Evolutionary conservation across 2,113 vertebrate genomes (phyloP), one percentile per base, ranked within the genome.

Genomic region (Serilophus lunatus): DNA sequence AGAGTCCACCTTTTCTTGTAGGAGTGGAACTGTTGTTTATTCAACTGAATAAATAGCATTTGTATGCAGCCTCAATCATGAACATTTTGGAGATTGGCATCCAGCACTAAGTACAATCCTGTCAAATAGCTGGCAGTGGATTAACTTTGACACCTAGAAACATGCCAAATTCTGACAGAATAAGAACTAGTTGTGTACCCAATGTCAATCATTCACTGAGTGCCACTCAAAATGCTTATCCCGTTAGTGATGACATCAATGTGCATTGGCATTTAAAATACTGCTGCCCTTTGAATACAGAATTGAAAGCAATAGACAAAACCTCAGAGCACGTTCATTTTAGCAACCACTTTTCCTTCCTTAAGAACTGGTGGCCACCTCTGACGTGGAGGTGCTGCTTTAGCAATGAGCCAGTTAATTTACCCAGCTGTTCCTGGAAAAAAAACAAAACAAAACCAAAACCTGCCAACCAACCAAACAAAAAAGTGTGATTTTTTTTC

Each of bases 51-150:
- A 91, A 93, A 33, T 78, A 81, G 29, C 85, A 97, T 97, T 97
- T 95, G 96, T 97, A 97, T 97, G 93, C 95, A 91, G 69, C 84
- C 81, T 91, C 95, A 95, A 96, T 95, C 92, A 96, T 60, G 81
- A 94, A 90, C 69, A 53, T 93, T 96, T 95, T 95, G 92, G 90
- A 86, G 86, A 96, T 76, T 95, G 84, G 76, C 95, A 97, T 92
- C 90, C 72, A 6, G 53, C 86, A 84, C 94, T 93, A 95, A 97
- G 74, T 92, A 90, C 93, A 84, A 90, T 82, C 79, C 69, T 94
- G 97, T 97, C 96, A 97, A 93, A 97, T 94, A 96, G 71, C 92
- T 96, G 96, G 96, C 95, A 96, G 95, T 96, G 95, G 96, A 97
- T 97, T 97, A 97, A 95, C 92, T 91, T n/a, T 95, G 96, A 97